Conservation (phyloP, 2,113 vertebrate genomes). For the Setophaga petechia region DNA sequence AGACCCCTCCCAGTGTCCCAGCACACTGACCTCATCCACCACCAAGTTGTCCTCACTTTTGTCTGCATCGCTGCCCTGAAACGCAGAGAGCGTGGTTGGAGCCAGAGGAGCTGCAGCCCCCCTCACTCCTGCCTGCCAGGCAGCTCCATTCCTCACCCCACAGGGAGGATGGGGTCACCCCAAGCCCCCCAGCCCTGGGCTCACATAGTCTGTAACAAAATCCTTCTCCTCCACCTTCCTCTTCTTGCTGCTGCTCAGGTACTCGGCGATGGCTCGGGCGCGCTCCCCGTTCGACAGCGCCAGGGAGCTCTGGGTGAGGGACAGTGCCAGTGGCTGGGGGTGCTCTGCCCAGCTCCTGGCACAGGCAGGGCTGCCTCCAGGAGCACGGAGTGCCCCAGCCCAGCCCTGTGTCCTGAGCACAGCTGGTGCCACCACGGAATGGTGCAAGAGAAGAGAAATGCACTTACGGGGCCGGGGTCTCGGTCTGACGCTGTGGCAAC, state of each 20-base stretch:
- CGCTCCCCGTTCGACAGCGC: slow-evolving; percentile 79
- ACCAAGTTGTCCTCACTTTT: slow-evolving; percentile 94
- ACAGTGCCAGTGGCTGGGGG: background rate
- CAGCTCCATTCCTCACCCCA: background rate
- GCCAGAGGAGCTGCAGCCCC: background rate
- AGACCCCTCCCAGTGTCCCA: background rate
- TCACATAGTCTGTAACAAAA: slow-evolving; percentile 87
- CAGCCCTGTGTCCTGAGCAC: background rate
- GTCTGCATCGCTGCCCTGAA: slow-evolving; percentile 90
- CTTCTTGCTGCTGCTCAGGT: slow-evolving; percentile 91
- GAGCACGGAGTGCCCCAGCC: background rate
- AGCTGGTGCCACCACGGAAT: accelerated
- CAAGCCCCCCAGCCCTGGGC: background rate
- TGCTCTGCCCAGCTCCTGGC: background rate
- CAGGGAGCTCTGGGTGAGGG: slow-evolving; percentile 57
- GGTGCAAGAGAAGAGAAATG: background rate
- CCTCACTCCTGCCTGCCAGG: background rate
- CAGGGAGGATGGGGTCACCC: background rate
- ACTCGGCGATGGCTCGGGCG: slow-evolving; percentile 84
- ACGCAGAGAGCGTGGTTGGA: accelerated
- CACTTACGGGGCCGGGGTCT: slow-evolving; percentile 74
- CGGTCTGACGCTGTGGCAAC: slow-evolving; percentile 65
- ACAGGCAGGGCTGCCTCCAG: background rate
- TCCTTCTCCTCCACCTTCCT: slow-evolving; percentile 92
- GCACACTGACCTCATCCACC: slow-evolving; percentile 80